Percentiles rank a stretch among this genome's conserved stretches.
Evolutionary conservation across 1,140 invertebrate species (phyloP).

Genomic region (Sweltsa coloradensis): DNA sequence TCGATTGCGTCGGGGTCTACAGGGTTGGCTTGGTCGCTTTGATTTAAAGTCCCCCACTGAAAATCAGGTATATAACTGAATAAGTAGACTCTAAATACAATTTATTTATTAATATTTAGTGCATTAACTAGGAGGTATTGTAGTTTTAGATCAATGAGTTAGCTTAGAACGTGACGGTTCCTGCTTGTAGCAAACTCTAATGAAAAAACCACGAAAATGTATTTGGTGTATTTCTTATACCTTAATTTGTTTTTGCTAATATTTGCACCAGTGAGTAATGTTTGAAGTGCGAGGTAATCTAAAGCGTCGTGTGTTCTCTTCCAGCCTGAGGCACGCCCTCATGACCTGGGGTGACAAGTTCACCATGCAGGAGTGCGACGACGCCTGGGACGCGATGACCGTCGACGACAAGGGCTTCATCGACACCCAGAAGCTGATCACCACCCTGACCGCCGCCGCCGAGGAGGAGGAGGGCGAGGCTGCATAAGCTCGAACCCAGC

Average conservation of each 20-base stretch:
- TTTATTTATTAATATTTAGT: no score
- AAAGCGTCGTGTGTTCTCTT: conserved; percentile 20
- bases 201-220: no score
- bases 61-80: no score
- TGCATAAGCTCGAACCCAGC: conserved; percentile 18
- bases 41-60: no score
- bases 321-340: conserved; percentile 81
- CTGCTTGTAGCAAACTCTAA: no score
- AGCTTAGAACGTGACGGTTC: no score
- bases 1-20: no score
- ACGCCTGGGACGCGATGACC: conserved; percentile 90
- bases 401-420: conserved; percentile 88
- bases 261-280: not conserved
- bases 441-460: conserved; percentile 70
- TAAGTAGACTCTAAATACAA: no score
- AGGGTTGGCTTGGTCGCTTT: no score
- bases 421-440: conserved; percentile 78
- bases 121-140: no score
- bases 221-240: no score
- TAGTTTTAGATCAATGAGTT: no score
- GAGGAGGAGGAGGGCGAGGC: conserved; percentile 59
- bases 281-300: not conserved
- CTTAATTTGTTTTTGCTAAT: not conserved
- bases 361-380: conserved; percentile 80
- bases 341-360: conserved; percentile 97